Base-by-base conservation (phyloP, 1,140 invertebrate genomes). In the Drusus annulatus region DNA sequence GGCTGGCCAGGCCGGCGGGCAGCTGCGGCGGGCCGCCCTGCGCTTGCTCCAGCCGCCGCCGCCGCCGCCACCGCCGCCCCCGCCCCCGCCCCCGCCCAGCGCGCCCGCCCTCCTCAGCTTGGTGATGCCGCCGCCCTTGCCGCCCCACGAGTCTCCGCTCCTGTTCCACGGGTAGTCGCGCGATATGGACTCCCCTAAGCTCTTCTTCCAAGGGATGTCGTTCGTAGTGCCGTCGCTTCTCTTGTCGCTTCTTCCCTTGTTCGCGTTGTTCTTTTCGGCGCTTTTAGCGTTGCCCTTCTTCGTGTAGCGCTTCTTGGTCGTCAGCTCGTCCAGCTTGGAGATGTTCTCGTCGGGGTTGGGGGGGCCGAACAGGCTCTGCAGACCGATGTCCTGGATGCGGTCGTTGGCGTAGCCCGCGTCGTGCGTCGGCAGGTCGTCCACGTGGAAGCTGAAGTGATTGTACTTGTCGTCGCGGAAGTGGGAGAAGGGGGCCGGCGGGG, bases 1-100 rank as follows among this genome's bases (percentile, higher is more conserved):
- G 92, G 80, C 88, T 91, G 50, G 91, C 90, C 75, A 91, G 86
- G 74, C 87, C 89, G 17, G 81, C 83, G 8, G 81, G 85, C 75
- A 74, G 83, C 81, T 75, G 86, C 82, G 51, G 85, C 76, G 54
- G 23, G 16, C 58, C 68, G 19, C 78, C 58, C 10, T n/a, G n/a
- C n/a, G n/a, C n/a, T n/a, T n/a, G n/a, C n/a, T n/a, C n/a, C n/a
- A n/a, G n/a, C 76, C 73, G 6, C 65, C 58, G 6, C 73, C 65
- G 68, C 80, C 80, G 63, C 81, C 80, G 8, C 36, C 36, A 8
- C 79, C 81, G 76, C 25, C 76, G 65, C 63, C 81, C 10, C 54
- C 75, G 51, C 13, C 54, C 21, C 69, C 69, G 0, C 50, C 17
- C 15, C 58, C 63, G 3, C 45, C 71, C 80, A 58, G 23, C 69